Evolutionary conservation across 2,888 invertebrate genomes (phyloP).

Genomic region (Andrena fulva): DNA sequence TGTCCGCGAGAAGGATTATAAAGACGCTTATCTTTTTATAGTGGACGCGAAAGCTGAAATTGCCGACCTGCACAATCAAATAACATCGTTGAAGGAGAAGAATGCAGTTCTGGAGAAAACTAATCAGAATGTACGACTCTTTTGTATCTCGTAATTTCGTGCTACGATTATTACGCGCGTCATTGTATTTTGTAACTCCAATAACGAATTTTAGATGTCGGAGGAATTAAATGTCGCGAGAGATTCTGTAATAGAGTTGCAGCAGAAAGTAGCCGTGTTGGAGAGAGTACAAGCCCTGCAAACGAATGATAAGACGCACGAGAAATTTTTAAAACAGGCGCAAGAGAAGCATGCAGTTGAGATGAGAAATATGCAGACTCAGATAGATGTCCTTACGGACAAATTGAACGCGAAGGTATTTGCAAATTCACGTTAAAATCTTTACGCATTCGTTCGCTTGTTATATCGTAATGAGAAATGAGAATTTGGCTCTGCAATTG

Average conservation of each 20-base stretch:
- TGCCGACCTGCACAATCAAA: slow-evolving; percentile 76
- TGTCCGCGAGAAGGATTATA: not conserved
- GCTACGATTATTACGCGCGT: slow-evolving; percentile 1
- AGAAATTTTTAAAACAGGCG: slow-evolving; percentile 84
- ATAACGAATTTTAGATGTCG: slow-evolving; percentile 70
- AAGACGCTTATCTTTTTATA: slow-evolving; percentile 52
- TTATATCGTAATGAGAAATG: not conserved
- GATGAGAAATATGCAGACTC: slow-evolving; percentile 85
- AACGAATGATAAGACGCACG: slow-evolving; percentile 79
- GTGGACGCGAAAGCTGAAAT: slow-evolving; percentile 81
- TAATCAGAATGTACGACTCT: slow-evolving; percentile 78
- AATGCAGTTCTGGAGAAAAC: slow-evolving; percentile 78
- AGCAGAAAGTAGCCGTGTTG: slow-evolving; percentile 79
- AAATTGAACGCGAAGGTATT: slow-evolving; percentile 82
- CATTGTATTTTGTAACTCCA: not conserved
- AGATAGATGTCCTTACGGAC: slow-evolving; percentile 83
- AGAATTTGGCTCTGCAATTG: slow-evolving; percentile 11
- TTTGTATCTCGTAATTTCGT: not conserved
- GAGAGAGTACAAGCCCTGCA: slow-evolving; percentile 79
- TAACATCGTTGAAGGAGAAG: slow-evolving; percentile 75
- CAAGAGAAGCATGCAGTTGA: slow-evolving; percentile 85
- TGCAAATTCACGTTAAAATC: not conserved
- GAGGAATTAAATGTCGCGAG: slow-evolving; percentile 78
- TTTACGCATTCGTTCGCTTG: not conserved
- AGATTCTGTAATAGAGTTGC: slow-evolving; percentile 78